phyloP scores from a whole-genome alignment of 2,797 vertebrate species.

The Tiaroga cobitis region DNA sequence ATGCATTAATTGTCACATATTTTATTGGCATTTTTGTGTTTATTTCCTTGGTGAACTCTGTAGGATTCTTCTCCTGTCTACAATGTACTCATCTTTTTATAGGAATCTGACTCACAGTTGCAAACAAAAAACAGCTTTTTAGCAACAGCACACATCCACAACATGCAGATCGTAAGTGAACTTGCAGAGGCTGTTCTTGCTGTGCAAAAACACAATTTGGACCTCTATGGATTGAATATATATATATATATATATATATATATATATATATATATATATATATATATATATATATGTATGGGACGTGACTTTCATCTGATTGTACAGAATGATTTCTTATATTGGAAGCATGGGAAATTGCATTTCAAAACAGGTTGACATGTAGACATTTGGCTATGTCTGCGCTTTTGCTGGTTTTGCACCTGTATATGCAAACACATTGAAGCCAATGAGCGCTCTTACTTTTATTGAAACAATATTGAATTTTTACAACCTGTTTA shows the following conservation, averaged over 20 bases:
- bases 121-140: constrained; percentile 12
- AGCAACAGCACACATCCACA: constrained; percentile 51
- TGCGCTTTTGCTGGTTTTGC: constrained; percentile 51
- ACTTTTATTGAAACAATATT: constrained; percentile 73
- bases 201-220: constrained; percentile 69
- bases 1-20: constrained; percentile 36
- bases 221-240: constrained; percentile 66
- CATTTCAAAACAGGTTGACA: constrained; percentile 54
- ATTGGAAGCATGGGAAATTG: constrained; percentile 70
- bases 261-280: background rate
- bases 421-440: constrained; percentile 61
- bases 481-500: constrained; percentile 77
- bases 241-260: constrained; percentile 37
- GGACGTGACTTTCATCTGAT: constrained; percentile 61
- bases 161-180: constrained; percentile 60
- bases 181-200: constrained; percentile 59
- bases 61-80: constrained; percentile 26
- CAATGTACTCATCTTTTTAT: constrained; percentile 9
- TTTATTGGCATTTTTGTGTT: constrained; percentile 37
- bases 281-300: constrained; percentile 46
- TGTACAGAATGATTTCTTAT: constrained; percentile 65
- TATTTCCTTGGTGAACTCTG: constrained; percentile 22
- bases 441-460: constrained; percentile 58
- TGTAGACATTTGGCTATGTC: constrained; percentile 57
- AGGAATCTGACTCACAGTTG: constrained; percentile 17